Evolutionary conservation across 1,140 invertebrate genomes (phyloP).

Genomic region (Myzus persicae): DNA sequence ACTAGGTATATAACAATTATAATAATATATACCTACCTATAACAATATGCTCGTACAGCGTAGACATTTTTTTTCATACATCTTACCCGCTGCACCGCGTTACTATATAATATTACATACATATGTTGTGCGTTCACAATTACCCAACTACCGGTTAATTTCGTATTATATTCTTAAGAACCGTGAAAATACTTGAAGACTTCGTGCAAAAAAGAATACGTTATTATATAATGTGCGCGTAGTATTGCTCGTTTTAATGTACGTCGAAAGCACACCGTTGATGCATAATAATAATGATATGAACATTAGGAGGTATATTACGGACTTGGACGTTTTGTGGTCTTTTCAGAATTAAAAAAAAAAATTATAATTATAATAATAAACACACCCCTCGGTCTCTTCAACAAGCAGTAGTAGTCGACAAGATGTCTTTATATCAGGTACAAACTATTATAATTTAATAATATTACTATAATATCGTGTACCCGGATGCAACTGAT

Average conservation of each 20-base stretch:
- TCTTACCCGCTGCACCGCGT: not conserved
- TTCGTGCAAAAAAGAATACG: not conserved
- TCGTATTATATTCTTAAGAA: not conserved
- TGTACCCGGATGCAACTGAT: not conserved
- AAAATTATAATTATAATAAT: not conserved
- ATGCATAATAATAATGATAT: not conserved
- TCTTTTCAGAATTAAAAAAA: not conserved
- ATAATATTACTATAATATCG: not conserved
- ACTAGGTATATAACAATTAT: not conserved
- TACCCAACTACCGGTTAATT: not conserved
- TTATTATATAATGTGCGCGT: not conserved
- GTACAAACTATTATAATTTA: not conserved
- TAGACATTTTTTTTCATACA: not conserved
- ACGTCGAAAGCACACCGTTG: not conserved
- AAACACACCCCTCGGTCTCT: not conserved
- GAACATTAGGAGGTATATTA: not conserved
- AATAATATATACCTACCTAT: too few relatives aligned
- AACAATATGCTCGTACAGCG: not conserved
- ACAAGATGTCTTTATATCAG: constrained; percentile 12
- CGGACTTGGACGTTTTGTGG: not conserved
- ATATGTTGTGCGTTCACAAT: not conserved
- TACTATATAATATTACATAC: not conserved
- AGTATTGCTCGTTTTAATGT: not conserved
- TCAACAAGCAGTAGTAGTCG: not conserved
- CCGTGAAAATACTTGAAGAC: not conserved